Conservation (phyloP, 92 coral and sea anemone genomes). For the Epizoanthus rinbou region DNA sequence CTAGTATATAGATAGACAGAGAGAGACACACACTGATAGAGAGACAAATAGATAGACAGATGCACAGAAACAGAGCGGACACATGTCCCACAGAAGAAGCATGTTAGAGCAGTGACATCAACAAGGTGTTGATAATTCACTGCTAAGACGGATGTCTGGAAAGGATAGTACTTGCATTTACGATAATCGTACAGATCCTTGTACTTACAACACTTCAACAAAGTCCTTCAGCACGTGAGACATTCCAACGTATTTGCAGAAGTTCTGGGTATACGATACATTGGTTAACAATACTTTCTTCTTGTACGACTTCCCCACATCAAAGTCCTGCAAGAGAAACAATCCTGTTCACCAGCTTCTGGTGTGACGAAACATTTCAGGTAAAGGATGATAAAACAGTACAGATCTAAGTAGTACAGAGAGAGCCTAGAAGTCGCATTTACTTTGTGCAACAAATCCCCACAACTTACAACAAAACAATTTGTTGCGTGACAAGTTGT, state of each 20-base stretch:
- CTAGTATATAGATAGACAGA: too few species aligned
- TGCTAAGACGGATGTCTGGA: too few species aligned
- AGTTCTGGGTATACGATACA: constrained; percentile 97
- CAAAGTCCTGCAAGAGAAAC: constrained; percentile 78
- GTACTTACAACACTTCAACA: constrained; percentile 94
- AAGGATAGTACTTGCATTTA: background rate
- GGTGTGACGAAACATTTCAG: background rate
- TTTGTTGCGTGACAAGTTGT: too few species aligned
- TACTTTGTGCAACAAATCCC: too few species aligned
- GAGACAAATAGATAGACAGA: too few species aligned
- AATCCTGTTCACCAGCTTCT: background rate
- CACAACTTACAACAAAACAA: too few species aligned
- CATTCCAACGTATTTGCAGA: constrained; percentile 96
- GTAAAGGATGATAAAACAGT: background rate
- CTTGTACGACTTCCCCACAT: constrained; percentile 92
- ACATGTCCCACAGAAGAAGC: too few species aligned
- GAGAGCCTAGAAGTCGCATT: too few species aligned
- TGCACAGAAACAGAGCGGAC: too few species aligned
- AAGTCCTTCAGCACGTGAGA: constrained; percentile 92
- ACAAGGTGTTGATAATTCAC: too few species aligned
- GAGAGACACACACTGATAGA: too few species aligned
- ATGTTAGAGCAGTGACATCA: too few species aligned
- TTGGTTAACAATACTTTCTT: constrained; percentile 92
- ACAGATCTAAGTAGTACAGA: background rate
- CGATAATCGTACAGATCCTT: background rate